Base-by-base conservation (phyloP, 1,140 invertebrate genomes). In the Sycobia sp. region DNA sequence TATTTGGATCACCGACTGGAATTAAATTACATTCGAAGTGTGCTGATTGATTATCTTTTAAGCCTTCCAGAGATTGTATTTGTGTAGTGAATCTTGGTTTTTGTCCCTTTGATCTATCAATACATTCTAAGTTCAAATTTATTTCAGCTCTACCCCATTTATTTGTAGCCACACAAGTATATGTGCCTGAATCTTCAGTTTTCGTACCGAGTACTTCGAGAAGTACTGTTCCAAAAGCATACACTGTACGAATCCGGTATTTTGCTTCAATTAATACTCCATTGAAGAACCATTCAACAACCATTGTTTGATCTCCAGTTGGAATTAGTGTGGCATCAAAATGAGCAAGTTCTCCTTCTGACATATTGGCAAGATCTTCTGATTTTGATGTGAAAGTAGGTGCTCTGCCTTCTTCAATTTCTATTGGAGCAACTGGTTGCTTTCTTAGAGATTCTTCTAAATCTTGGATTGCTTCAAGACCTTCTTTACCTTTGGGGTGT, bases 281-380 rank as follows among this genome's bases (percentile, higher is more conserved):
- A 78, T 99, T 96, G 72, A 93, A 97, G 84, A 96, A 96, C 96
- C 96, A 99, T 84, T 98, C 95, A 25, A 99, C 93, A 25, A 90
- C 87, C 95, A 98, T 98, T 25, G 90, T 93, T 74, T 97, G 94
- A 78, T 98, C 96, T 22, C 95, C 95, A 51, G 94, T 90, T 11
- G 96, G 96, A 43, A 94, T 90, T 0, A 98, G 84, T 38, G 92
- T 94, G 14, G 94, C 95, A 82, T 98, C 95, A 76, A 96, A 97
- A 74, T 96, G 94, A 71, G 93, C 94, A 69, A 95, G 90, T 80
- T 96, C 93, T 39, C 93, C 93, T 83, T 96, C 94, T 11, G 86
- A 90, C 14, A 96, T 82, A 70, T 94, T 92, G 7, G 84, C 83
- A 46, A 95, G 83, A 69, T 93, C 89, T 70, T 91, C 86, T 76